Conservation (phyloP, 2,113 vertebrate genomes). For the Chaetops frenatus region DNA sequence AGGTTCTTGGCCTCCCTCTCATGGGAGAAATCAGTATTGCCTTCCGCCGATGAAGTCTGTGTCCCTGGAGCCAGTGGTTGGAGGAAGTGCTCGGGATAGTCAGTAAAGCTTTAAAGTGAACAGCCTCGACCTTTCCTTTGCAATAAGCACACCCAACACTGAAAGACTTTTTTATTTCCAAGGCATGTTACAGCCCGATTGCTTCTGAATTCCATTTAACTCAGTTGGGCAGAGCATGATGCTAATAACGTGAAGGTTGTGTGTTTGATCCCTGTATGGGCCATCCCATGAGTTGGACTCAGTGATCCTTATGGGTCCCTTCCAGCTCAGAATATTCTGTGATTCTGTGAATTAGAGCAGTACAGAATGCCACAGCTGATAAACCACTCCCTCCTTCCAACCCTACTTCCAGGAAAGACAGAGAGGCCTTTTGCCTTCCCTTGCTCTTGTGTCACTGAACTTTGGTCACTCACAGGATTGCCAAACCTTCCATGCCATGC, state of each 20-base stretch:
- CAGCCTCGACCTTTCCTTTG: not conserved
- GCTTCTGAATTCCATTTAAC: not conserved
- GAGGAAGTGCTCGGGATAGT: rapidly evolving
- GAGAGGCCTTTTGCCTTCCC: not conserved
- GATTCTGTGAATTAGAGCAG: not conserved
- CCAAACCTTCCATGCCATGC: not conserved
- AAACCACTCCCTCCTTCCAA: not conserved
- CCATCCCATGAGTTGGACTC: not conserved
- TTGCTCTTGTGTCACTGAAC: not conserved
- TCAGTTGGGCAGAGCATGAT: not conserved
- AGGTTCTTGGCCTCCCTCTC: constrained; percentile 30
- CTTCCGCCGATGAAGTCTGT: not conserved
- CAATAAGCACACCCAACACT: not conserved
- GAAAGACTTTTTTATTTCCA: not conserved
- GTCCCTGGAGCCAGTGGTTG: rapidly evolving
- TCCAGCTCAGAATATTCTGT: not conserved
- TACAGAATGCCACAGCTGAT: rapidly evolving
- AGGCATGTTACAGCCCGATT: not conserved
- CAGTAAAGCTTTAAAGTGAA: not conserved
- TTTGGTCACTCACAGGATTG: not conserved
- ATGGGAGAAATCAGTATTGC: not conserved
- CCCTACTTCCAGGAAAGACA: not conserved
- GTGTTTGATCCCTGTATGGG: not conserved
- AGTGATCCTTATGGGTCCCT: not conserved
- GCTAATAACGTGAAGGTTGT: not conserved